Evolutionary conservation across 2,888 invertebrate species (phyloP).

Genomic region (Aphidius colemani): DNA sequence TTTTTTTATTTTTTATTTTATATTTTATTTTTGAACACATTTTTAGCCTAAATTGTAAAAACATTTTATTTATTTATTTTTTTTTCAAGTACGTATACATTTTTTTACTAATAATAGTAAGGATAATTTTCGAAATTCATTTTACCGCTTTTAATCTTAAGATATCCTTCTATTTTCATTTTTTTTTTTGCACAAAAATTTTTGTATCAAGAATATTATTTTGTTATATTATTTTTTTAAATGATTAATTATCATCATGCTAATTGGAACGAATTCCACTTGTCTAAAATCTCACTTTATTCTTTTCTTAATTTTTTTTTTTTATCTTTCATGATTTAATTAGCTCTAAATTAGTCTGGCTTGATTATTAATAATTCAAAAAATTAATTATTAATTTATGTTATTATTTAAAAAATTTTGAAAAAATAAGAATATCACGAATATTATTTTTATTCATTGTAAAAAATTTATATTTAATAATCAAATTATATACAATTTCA

Average conservation of each 20-base stretch:
- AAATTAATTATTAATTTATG: constrained; percentile 3
- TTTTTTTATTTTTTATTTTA: constrained; percentile 31
- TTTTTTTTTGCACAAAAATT: constrained; percentile 52
- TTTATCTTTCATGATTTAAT: constrained; percentile 6
- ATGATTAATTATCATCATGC: constrained; percentile 40
- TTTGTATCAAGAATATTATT: constrained; percentile 59
- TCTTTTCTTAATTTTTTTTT: constrained; percentile 19
- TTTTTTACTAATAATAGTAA: constrained; percentile 19
- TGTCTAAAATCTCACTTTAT: constrained; percentile 26
- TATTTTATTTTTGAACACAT: constrained; percentile 55
- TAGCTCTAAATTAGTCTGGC: constrained; percentile 7
- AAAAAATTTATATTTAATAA: constrained; percentile 13
- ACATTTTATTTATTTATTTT: constrained; percentile 34
- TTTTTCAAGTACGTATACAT: constrained; percentile 28
- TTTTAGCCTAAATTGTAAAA: constrained; percentile 58
- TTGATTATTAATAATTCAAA: constrained; percentile 8
- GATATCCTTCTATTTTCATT: constrained; percentile 38
- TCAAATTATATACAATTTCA: not conserved
- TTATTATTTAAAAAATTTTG: not conserved
- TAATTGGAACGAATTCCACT: constrained; percentile 37
- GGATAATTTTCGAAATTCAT: constrained; percentile 14
- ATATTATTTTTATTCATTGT: constrained; percentile 20
- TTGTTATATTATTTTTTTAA: constrained; percentile 29
- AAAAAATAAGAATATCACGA: constrained; percentile 17
- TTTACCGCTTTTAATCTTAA: constrained; percentile 25